Base-by-base conservation (phyloP, 2,888 invertebrate genomes). In the Agrypnus murinus region DNA sequence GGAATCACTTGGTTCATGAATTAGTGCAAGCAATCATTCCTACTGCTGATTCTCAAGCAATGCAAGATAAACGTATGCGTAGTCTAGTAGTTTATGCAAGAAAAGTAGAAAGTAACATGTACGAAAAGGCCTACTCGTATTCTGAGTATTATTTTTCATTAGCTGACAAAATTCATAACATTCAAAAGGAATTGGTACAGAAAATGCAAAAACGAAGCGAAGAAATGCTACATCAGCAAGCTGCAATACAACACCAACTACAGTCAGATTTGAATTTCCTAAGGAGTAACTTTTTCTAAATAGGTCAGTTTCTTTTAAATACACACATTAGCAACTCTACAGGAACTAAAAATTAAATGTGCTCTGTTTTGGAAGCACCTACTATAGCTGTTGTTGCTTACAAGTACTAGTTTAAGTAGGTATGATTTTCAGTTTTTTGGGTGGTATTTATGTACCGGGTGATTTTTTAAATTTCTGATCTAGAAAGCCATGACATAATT, bases 71-170 rank as follows among this genome's bases (percentile, higher is more conserved):
- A 84, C 90, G 99, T 78, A 98, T 99, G 95, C 95, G 95, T 83
- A 99, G 99, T 88, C 89, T 99, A 74, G 98, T 99, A 17, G 95
- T 96, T 1, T 99, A 99, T 85, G 99, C 99, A 64, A 90, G 96
- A 78, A 99, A 99, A 88, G 99, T 99, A 0, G 99, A 99, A 86
- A 97, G 98, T 48, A 99, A 99, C 82, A 99, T 99, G 99, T 99
- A 98, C 84, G 98, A 98, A 86, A 95, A 95, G 92, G 99, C 99
- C 0, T 97, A 97, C 83, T 97, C 96, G 63, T 90, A 98, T 84
- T 98, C 98, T 0, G 98, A 99, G 83, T 99, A 99, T 87, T 99
- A 99, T 86, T 99, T 99, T 83, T 87, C 99, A 74, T 88, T 99
- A 69, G 99, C 99, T 0, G 99, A 99, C 85, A 99, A 99, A 86